Evolutionary conservation across 2,888 invertebrate species (phyloP), one percentile per base, ranked within the genome.

Genomic region (Prosopocoilus inquinatus): DNA sequence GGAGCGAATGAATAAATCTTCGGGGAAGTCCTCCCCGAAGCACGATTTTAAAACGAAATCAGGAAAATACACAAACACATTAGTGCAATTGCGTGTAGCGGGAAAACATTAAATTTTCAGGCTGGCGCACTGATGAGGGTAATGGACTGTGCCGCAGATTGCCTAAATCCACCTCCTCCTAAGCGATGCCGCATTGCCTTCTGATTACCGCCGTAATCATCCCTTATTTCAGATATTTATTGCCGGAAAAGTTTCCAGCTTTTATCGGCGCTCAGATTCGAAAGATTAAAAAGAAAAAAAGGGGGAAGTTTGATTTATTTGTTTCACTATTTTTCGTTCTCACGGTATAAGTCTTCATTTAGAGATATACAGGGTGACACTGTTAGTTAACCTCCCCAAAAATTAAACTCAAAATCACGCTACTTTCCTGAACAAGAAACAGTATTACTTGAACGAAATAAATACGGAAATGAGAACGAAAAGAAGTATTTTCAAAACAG

Each of bases 91-190:
- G 75, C 73, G 73, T 74, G 75, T 72, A 67, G 65, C 66, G 69
- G 67, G 69, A 72, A 72, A 70, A 72, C 74, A 74, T 74, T 75
- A 75, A 75, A 75, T 75, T 75, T 75, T 74, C 73, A 71, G 73
- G 66, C 70, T 73, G 71, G 71, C 70, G 73, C 69, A 68, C 68
- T 69, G 69, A 74, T 73, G 73, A 71, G 73, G 72, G 73, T 73
- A 75, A 75, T 75, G 74, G 72, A 67, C 70, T 71, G 75, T 74
- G 68, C 66, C 61, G 66, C 73, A 74, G 74, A 75, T 75, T 74
- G 73, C 67, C 70, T 65, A 69, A 72, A 73, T 71, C 70, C 70
- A 66, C 66, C 64, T 65, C 66, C 64, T 65, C 56, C 62, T 63
- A 65, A 66, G 66, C 68, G 71, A 71, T 66, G 61, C 60, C 53